Percentiles rank a stretch among this genome's conserved stretches.
Evolutionary conservation across 2,888 invertebrate species (phyloP).

Genomic region (Coecobrya sp.): DNA sequence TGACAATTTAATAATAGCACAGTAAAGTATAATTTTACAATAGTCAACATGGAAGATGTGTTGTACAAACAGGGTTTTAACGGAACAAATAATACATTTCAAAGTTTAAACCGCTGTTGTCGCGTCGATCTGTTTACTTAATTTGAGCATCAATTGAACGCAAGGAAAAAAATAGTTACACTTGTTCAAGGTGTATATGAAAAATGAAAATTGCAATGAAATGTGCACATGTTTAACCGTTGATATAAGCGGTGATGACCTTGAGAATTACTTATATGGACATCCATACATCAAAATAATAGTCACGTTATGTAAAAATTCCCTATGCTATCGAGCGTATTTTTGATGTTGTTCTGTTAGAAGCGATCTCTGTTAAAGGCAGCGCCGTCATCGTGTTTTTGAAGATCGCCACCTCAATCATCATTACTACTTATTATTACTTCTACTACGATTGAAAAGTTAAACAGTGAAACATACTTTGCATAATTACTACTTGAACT

Average conservation of each 20-base stretch:
- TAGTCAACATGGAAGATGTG: neutral
- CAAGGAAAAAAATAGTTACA: constrained; percentile 37
- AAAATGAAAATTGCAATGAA: constrained; percentile 50
- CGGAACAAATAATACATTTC: neutral
- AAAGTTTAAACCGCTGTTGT: constrained; percentile 25
- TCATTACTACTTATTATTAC: constrained; percentile 11
- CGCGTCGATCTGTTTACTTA: constrained; percentile 5
- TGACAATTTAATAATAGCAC: too few relatives aligned
- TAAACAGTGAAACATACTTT: constrained; percentile 53
- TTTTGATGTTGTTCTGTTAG: constrained; percentile 19
- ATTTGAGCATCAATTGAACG: constrained; percentile 15
- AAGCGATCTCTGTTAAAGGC: constrained; percentile 23
- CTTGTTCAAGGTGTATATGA: constrained; percentile 8
- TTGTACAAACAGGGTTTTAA: neutral
- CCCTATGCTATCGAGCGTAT: constrained; percentile 8
- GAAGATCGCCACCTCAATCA: constrained; percentile 25
- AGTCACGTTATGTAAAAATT: constrained; percentile 35
- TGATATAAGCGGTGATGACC: constrained; percentile 49
- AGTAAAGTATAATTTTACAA: neutral
- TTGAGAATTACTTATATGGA: constrained; percentile 58
- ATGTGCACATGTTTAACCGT: constrained; percentile 59
- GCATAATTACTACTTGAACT: constrained; percentile 53
- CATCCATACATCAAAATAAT: constrained; percentile 59
- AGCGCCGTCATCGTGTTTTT: constrained; percentile 16
- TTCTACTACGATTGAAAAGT: constrained; percentile 26